Base-by-base conservation (phyloP, 2,113 vertebrate genomes). In the Symphodus melops region DNA sequence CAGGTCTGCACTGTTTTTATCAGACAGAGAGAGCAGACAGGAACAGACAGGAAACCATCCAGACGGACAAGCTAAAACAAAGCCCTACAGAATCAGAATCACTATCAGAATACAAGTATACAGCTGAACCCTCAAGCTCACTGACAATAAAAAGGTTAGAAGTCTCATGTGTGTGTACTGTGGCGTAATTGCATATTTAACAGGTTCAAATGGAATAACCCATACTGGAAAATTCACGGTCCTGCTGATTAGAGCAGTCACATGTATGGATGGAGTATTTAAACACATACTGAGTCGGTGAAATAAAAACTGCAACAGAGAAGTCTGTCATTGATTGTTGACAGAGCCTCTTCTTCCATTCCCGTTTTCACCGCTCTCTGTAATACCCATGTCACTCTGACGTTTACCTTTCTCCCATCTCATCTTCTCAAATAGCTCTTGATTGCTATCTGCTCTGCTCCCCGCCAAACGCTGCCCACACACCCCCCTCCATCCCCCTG, bases 401-500 rank as follows among this genome's bases (percentile, higher is more conserved):
- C 8, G 53, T 77, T 78, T 72, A 83, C 77, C 59, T 85, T 77
- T 33, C 73, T 72, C 64, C 54, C 19, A 69, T 79, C 72, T 70
- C 70, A 57, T 83, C 85, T 74, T 68, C 60, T 84, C 39, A 75
- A 81, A 84, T 36, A 67, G 63, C 66, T 87, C 82, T 79, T 58
- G 66, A 77, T 61, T 75, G 64, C 68, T 71, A 77, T 76, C 68
- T 61, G 73, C 69, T 68, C 20, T 58, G 68, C 77, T 71, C 57
- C 9, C 44, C 23, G 52, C 39, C 61, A 79, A 75, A 67, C 17
- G 14, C 42, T 14, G 36, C 53, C 58, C 46, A 48, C 44, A 48
- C 44, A 7, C 42, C 42, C 10, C 42, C 42, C 46, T 5, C 51
- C 54, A 12, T 10, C 41, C 28, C 9, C 3, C 21, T 54, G 20